Base-by-base conservation (phyloP, 1,140 invertebrate species). In the Aphidius gifuensis region DNA sequence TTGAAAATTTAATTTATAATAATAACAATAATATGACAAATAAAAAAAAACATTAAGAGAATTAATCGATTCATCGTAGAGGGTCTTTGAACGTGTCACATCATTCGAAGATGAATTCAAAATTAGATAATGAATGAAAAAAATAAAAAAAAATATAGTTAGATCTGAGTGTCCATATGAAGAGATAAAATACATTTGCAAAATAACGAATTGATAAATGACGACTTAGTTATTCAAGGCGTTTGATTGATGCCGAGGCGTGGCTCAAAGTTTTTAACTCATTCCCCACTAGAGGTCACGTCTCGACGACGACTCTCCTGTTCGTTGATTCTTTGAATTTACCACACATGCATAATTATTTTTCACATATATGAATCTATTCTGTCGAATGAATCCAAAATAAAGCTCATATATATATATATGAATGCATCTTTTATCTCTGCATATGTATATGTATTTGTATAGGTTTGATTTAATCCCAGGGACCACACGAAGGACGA, bases 401-500 rank as follows among this genome's bases (percentile, higher is more conserved):
- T 49, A 49, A 21, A 49, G 9, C n/a, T 21, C 39, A 11, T 21
- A 53, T 53, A 40, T 21, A 53, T 53, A 40, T 38, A 40, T 55
- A 16, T 16, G 11, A 55, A 21, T 42, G 42, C 53, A 55, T 55
- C 38, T 38, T 32, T 32, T 32, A 32, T 32, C 23, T 32, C 23
- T 32, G 23, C 23, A 32, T 55, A 32, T 55, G 53, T 55, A 43
- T 39, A 55, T 40, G 40, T 11, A 55, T 43, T 42, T 45, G 51
- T 42, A 48, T 48, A 58, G 55, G 45, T 57, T 32, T 32, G 40
- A 58, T 54, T 54, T 62, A 58, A 63, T 48, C 11, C 45, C 32
- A 51, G 60, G 63, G 62, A 67, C 65, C 67, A 65, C 57, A 67
- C 72, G 69, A 75, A 73, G 72, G 71, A 71, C 73, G 66, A 71